These are phyloP conservation scores for Microctenopoma steveboyesi DNA, from an alignment of 2,797 vertebrate genomes.

Conservation along the genomic window DNA sequence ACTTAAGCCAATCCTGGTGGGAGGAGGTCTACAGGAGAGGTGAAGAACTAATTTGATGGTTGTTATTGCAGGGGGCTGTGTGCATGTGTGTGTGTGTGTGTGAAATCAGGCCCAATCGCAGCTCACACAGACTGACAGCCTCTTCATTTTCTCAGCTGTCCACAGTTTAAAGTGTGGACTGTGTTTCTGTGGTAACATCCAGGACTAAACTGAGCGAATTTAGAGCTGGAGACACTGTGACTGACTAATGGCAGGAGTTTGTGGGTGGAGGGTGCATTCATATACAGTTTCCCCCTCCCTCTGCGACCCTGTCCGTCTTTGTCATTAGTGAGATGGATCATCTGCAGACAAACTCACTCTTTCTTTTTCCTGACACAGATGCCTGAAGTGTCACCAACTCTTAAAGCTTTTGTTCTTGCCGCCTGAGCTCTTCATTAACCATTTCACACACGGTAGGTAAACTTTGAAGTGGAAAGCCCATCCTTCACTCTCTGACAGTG, in stretches of 20 bases:
- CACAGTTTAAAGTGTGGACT: constrained; percentile 34
- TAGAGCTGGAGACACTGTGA: constrained; percentile 58
- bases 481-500: neutral
- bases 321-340: constrained; percentile 70
- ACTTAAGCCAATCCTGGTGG: constrained; percentile 32
- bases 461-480: neutral
- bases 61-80: constrained; percentile 43
- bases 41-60: constrained; percentile 40
- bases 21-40: constrained; percentile 26
- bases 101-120: constrained; percentile 8
- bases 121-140: constrained; percentile 46
- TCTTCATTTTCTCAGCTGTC: constrained; percentile 74
- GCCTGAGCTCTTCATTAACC: constrained; percentile 56
- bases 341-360: constrained; percentile 53
- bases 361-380: constrained; percentile 31
- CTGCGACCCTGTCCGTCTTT: constrained; percentile 68
- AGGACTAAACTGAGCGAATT: constrained; percentile 31
- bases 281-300: constrained; percentile 76
- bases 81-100: constrained; percentile 14
- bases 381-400: constrained; percentile 48
- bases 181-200: constrained; percentile 61
- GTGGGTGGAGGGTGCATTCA: constrained; percentile 67
- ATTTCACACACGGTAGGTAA: constrained; percentile 9
- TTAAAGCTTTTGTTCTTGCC: constrained; percentile 54
- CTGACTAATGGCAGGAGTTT: constrained; percentile 68